Percentiles rank a stretch among this genome's conserved stretches.
Conservation (phyloP, 53 echinoderm and acorn worm species). For the Crossaster papposus region DNA sequence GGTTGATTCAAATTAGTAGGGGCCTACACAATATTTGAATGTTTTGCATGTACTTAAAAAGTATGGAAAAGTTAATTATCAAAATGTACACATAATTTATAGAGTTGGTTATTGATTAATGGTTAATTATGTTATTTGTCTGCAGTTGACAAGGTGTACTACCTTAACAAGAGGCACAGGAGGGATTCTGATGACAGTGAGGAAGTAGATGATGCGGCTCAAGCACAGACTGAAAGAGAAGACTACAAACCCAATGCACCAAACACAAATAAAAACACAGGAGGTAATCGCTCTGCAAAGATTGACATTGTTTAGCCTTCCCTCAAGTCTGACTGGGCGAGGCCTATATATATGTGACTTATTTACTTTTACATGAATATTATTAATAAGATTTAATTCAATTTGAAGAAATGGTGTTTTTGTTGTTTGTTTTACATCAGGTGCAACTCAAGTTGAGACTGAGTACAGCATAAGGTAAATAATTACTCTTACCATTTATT, state of each 20-base stretch:
- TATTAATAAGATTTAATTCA: background rate
- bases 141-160: background rate
- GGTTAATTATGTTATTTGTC: too few species aligned
- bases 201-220: slow-evolving; percentile 17
- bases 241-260: slow-evolving; percentile 32
- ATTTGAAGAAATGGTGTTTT: background rate
- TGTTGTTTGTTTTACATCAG: slow-evolving; percentile 8
- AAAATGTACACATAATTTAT: background rate
- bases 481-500: background rate
- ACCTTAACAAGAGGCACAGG: background rate
- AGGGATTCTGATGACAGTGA: background rate
- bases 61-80: too few species aligned
- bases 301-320: background rate
- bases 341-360: background rate
- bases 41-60: too few species aligned
- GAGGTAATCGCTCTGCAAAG: background rate
- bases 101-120: too few species aligned
- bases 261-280: slow-evolving; percentile 25
- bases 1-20: too few species aligned
- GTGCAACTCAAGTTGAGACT: background rate
- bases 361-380: background rate
- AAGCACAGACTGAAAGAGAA: background rate
- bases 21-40: too few species aligned
- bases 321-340: too few species aligned
- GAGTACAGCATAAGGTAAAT: slow-evolving; percentile 44